These are phyloP conservation scores for Candoia aspera DNA, from an alignment of 2,113 vertebrate genomes.

Conservation along the genomic window DNA sequence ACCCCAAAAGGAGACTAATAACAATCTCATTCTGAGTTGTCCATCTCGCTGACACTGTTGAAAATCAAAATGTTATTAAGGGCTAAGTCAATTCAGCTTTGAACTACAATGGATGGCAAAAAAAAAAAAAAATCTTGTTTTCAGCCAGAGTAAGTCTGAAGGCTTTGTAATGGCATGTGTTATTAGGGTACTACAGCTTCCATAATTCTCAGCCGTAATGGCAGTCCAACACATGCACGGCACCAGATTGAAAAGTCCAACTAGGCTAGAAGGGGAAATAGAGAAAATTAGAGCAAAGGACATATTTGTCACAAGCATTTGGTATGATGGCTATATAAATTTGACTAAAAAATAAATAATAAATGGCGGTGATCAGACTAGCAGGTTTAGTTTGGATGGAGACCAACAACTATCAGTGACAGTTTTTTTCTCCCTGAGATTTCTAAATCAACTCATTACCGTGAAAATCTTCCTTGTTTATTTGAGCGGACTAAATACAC, in stretches of 20 bases:
- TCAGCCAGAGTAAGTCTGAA: background rate
- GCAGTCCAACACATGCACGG: background rate
- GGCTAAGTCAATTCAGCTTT: conserved; percentile 46
- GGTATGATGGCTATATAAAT: background rate
- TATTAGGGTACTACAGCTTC: background rate
- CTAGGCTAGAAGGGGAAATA: background rate
- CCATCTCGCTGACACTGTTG: conserved; percentile 38
- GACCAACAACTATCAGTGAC: background rate
- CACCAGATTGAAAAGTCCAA: background rate
- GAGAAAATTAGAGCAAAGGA: background rate
- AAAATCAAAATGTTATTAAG: conserved; percentile 47
- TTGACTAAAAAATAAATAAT: too few species aligned
- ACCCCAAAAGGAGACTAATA: conserved; percentile 42
- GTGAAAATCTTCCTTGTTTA: background rate
- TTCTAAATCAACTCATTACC: background rate
- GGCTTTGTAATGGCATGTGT: background rate
- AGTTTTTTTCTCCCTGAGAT: background rate
- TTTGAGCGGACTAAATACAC: background rate
- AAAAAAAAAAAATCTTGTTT: background rate
- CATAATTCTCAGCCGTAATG: background rate
- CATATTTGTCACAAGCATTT: background rate
- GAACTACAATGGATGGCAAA: conserved; percentile 13
- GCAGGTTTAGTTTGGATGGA: background rate
- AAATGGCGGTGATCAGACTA: background rate
- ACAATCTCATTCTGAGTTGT: conserved; percentile 33